Evolutionary conservation across 2,888 invertebrate genomes (phyloP).

Genomic region (Drosophila percnosoma): DNA sequence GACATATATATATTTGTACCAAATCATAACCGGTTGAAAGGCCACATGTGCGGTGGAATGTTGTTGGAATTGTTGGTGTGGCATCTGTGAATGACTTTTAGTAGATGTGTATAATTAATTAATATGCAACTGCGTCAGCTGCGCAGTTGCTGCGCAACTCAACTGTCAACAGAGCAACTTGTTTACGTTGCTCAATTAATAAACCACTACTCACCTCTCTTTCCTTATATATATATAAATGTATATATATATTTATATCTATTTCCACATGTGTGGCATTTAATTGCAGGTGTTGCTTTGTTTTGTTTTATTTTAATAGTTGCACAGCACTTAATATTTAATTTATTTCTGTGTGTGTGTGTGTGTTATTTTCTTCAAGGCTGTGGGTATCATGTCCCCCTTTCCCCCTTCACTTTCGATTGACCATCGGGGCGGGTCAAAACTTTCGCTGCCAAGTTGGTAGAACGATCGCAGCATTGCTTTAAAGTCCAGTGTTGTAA

Average conservation of each 20-base stretch:
- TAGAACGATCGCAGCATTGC: conserved; percentile 11
- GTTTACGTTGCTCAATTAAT: conserved; percentile 18
- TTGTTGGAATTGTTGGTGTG: conserved; percentile 12
- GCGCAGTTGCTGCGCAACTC: conserved; percentile 22
- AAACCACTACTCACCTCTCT: neutral
- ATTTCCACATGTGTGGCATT: neutral
- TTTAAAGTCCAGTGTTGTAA: neutral
- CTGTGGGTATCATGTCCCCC: neutral
- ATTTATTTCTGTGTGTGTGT: neutral
- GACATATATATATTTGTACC: neutral
- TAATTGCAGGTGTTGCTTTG: neutral
- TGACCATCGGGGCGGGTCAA: neutral
- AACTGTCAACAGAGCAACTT: conserved; percentile 17
- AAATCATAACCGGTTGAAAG: conserved; percentile 27
- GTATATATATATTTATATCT: neutral
- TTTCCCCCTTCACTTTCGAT: neutral
- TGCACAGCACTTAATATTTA: conserved; percentile 13
- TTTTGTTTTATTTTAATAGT: conserved; percentile 8
- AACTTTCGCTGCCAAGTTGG: conserved; percentile 21
- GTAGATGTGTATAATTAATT: conserved; percentile 24
- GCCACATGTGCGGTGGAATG: conserved; percentile 21
- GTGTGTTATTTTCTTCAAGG: conserved; percentile 10
- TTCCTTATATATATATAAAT: neutral
- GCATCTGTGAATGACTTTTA: conserved; percentile 14
- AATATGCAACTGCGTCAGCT: conserved; percentile 28